Conservation (phyloP, 2,888 invertebrate species). For the Melipona beecheii region DNA sequence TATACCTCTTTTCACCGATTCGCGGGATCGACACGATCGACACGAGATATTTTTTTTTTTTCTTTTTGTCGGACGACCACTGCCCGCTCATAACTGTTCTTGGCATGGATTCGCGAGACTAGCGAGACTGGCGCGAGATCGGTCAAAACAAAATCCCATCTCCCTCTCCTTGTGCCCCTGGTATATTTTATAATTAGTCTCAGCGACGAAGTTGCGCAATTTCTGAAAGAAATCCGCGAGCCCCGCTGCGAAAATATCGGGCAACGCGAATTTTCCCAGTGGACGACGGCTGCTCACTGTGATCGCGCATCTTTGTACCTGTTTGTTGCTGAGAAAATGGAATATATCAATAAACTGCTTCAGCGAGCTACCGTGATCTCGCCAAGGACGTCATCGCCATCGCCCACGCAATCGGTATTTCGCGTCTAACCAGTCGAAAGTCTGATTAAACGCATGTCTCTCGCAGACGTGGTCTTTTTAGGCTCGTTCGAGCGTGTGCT, state of each 20-base stretch:
- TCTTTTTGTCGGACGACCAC: slow-evolving; percentile 38
- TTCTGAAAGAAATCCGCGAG: slow-evolving; percentile 68
- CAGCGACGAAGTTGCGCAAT: slow-evolving; percentile 74
- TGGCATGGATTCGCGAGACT: slow-evolving; percentile 31
- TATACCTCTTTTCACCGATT: neutral
- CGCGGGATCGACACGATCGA: neutral
- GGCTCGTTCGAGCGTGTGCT: neutral
- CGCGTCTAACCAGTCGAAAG: slow-evolving; percentile 11
- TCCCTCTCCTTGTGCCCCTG: slow-evolving; percentile 16
- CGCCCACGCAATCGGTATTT: slow-evolving; percentile 69
- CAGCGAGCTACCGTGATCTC: slow-evolving; percentile 66
- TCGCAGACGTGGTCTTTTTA: slow-evolving; percentile 1
- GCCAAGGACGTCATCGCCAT: slow-evolving; percentile 54
- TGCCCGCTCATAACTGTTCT: slow-evolving; percentile 42
- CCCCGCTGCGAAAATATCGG: slow-evolving; percentile 55
- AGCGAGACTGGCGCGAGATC: slow-evolving; percentile 48
- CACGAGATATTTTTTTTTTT: slow-evolving; percentile 33
- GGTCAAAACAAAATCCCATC: slow-evolving; percentile 49
- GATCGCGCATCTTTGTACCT: slow-evolving; percentile 8
- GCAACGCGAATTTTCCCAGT: slow-evolving; percentile 65
- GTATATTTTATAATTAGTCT: slow-evolving; percentile 75
- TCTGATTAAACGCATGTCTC: neutral
- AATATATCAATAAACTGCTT: slow-evolving; percentile 77
- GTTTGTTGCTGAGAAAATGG: slow-evolving; percentile 64
- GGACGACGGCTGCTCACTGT: slow-evolving; percentile 27